These are phyloP conservation scores for Trichonephila clavata DNA, from an alignment of 1,140 invertebrate species.

Conservation along the genomic window DNA sequence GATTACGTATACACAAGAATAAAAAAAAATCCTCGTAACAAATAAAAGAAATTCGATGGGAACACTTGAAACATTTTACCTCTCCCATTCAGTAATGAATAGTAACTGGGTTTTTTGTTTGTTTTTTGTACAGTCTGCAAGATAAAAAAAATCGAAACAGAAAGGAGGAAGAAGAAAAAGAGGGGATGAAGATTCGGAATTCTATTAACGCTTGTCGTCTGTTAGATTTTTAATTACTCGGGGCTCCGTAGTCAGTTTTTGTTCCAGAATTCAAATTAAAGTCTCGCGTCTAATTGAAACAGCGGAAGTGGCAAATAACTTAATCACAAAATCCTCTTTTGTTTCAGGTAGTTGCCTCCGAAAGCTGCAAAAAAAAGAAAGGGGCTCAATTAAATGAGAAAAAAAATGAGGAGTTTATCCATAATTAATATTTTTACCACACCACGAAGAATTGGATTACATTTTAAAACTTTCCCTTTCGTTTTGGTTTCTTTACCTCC, in stretches of 20 bases:
- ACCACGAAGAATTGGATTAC: not conserved
- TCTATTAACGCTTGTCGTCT: constrained; percentile 6
- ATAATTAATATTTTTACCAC: constrained; percentile 34
- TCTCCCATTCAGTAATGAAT: not conserved
- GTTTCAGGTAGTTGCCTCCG: not conserved
- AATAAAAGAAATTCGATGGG: not conserved
- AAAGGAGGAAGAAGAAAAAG: not conserved
- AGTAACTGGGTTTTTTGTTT: not conserved
- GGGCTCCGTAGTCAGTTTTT: constrained; percentile 8
- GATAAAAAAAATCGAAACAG: not conserved
- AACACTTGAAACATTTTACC: constrained; percentile 24
- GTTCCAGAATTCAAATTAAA: constrained; percentile 13
- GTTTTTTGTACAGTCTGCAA: not conserved
- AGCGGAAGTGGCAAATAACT: constrained; percentile 12
- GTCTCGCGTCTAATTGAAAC: constrained; percentile 5
- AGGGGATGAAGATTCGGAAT: not conserved
- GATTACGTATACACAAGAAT: not conserved
- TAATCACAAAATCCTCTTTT: constrained; percentile 25
- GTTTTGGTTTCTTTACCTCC: not conserved
- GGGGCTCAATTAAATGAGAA: not conserved
- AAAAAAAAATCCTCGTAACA: not conserved
- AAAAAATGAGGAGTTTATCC: constrained; percentile 16
- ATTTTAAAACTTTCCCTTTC: not conserved
- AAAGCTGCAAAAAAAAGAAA: not conserved
- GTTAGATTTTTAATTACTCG: constrained; percentile 22